Evolutionary conservation across 2,888 invertebrate genomes (phyloP).

Genomic region (Girardia tigrina): DNA sequence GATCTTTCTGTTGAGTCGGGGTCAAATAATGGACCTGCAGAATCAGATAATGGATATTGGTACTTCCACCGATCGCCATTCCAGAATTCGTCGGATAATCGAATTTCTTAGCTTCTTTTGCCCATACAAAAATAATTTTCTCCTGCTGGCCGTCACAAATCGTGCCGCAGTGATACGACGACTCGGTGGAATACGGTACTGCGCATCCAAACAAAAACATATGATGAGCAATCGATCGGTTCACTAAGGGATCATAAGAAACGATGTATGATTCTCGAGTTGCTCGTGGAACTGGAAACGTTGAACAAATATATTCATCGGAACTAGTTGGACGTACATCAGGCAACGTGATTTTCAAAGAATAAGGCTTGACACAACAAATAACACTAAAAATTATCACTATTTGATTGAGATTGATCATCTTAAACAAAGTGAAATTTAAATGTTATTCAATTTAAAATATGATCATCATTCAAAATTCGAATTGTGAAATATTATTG

Average conservation of each 20-base stretch:
- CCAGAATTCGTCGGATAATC: slow-evolving; percentile 54
- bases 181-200: slow-evolving; percentile 46
- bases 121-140: slow-evolving; percentile 57
- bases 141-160: slow-evolving; percentile 60
- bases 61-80: slow-evolving; percentile 53
- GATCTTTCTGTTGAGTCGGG: background rate
- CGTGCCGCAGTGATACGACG: slow-evolving; percentile 60
- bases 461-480: too few species aligned
- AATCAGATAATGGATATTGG: slow-evolving; percentile 53
- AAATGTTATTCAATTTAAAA: too few species aligned
- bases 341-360: slow-evolving; percentile 29
- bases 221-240: slow-evolving; percentile 55
- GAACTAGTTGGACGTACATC: slow-evolving; percentile 41
- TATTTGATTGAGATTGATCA: too few species aligned
- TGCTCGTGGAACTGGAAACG: slow-evolving; percentile 19
- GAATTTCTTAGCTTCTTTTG: slow-evolving; percentile 55
- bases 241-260: slow-evolving; percentile 53
- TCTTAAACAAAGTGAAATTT: too few species aligned
- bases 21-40: slow-evolving; percentile 50
- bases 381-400: too few species aligned
- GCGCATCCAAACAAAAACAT: slow-evolving; percentile 56
- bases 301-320: slow-evolving; percentile 52
- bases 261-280: slow-evolving; percentile 41
- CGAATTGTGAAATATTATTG: too few species aligned
- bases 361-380: too few species aligned